A percentile compares a stretch with the other conserved stretches of the same genome.
These are phyloP conservation scores for Platycheirus rosarum DNA, from an alignment of 2,888 invertebrate genomes.

Conservation along the genomic window DNA sequence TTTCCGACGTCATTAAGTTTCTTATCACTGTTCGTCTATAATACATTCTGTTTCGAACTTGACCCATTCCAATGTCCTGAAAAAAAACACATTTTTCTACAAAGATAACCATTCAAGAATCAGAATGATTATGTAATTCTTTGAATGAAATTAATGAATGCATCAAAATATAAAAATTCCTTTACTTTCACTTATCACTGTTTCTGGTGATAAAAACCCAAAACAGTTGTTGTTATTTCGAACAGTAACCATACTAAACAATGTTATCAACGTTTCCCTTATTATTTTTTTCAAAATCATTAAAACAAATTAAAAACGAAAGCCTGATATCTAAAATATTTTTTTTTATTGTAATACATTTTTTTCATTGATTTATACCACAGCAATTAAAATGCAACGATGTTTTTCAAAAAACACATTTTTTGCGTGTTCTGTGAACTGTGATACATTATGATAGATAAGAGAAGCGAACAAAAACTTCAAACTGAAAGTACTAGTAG, in stretches of 20 bases:
- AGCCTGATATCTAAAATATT: background rate
- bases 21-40: slow-evolving; percentile 22
- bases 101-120: too few relatives aligned
- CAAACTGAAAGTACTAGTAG: background rate
- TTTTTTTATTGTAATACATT: background rate
- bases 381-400: slow-evolving; percentile 1
- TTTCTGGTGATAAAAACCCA: too few relatives aligned
- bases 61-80: background rate
- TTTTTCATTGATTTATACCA: background rate
- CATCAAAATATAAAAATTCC: too few relatives aligned
- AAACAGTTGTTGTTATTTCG: too few relatives aligned
- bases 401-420: background rate
- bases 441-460: background rate
- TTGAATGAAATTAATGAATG: too few relatives aligned
- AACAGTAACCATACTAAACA: too few relatives aligned
- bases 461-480: background rate
- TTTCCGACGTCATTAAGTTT: slow-evolving; percentile 50
- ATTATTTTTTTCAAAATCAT: too few relatives aligned
- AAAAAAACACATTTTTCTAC: too few relatives aligned
- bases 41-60: background rate
- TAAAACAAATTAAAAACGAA: too few relatives aligned
- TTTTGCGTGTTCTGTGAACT: slow-evolving; percentile 13
- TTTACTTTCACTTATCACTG: too few relatives aligned
- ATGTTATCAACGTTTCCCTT: too few relatives aligned
- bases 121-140: too few relatives aligned